Conservation (phyloP, 1,140 invertebrate species). For the Saxidomus purpurata region DNA sequence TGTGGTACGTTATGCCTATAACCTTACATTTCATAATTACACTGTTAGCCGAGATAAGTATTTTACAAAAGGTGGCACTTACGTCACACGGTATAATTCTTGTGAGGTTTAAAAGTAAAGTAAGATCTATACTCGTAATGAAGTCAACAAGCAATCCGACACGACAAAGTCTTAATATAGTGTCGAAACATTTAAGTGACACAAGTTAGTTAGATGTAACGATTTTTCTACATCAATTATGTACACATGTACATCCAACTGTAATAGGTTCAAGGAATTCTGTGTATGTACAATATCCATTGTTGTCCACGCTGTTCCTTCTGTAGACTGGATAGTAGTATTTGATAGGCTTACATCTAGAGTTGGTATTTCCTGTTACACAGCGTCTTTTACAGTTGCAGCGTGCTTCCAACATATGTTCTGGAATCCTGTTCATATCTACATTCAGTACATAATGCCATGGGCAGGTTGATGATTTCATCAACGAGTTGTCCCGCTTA, state of each 20-base stretch:
- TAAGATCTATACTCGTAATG: too few relatives aligned
- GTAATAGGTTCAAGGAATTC: neutral
- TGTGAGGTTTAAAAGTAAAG: too few relatives aligned
- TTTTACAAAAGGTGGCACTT: too few relatives aligned
- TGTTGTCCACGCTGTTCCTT: neutral
- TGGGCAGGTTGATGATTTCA: neutral
- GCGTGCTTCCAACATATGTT: neutral
- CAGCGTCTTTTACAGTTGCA: constrained; percentile 2
- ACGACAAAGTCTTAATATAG: too few relatives aligned
- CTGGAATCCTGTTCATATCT: neutral
- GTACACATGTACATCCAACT: constrained; percentile 25
- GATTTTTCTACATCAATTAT: neutral
- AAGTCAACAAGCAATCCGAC: too few relatives aligned
- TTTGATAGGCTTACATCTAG: constrained; percentile 1
- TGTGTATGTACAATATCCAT: neutral
- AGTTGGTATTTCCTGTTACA: neutral
- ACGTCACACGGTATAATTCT: too few relatives aligned
- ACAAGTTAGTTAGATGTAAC: neutral
- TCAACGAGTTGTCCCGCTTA: neutral
- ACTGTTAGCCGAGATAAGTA: too few relatives aligned
- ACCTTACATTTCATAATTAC: too few relatives aligned
- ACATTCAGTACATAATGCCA: constrained; percentile 52
- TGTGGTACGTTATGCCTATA: too few relatives aligned
- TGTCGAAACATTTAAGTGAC: neutral
- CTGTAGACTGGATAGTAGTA: neutral